Base-by-base conservation (phyloP, 2,888 invertebrate species). In the Callyntrura guangdongensis region DNA sequence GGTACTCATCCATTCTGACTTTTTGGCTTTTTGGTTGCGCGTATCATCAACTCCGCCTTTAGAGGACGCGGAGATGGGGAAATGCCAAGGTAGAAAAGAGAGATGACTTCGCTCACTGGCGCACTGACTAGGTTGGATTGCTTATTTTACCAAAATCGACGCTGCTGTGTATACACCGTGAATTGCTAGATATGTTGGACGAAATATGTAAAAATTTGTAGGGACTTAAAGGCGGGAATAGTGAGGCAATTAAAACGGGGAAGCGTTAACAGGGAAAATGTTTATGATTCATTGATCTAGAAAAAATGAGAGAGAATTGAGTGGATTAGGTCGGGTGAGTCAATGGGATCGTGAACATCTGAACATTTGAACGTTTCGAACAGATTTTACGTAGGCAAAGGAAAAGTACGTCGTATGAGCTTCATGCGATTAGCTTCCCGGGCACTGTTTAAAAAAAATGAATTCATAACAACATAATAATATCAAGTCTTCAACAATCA, bases 341-440 rank as follows among this genome's bases (percentile, higher is more conserved):
- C 92, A 92, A 91, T 91, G 92, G 91, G 92, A 92, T 87, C 74
- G 45, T 82, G 72, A 92, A 89, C 92, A 92, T 91, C 88, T 91
- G 91, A 88, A 14, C n/a, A n/a, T n/a, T n/a, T n/a, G n/a, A n/a
- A n/a, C n/a, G n/a, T n/a, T n/a, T n/a, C n/a, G n/a, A n/a, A n/a
- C n/a, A n/a, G n/a, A n/a, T n/a, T n/a, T n/a, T n/a, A n/a, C n/a
- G n/a, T n/a, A n/a, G n/a, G n/a, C n/a, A n/a, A n/a, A n/a, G n/a
- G n/a, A n/a, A n/a, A n/a, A n/a, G n/a, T n/a, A n/a, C 27, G 20
- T 69, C 1, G 36, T 14, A 27, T 25, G 67, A 27, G 1, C 36
- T 27, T 69, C 36, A 69, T n/a, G n/a, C n/a, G n/a, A n/a, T n/a
- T n/a, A n/a, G n/a, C n/a, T n/a, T n/a, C n/a, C n/a, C n/a, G n/a